These are phyloP conservation scores for Datnioides undecimradiatus DNA, from an alignment of 2,113 vertebrate species.

Conservation along the genomic window DNA sequence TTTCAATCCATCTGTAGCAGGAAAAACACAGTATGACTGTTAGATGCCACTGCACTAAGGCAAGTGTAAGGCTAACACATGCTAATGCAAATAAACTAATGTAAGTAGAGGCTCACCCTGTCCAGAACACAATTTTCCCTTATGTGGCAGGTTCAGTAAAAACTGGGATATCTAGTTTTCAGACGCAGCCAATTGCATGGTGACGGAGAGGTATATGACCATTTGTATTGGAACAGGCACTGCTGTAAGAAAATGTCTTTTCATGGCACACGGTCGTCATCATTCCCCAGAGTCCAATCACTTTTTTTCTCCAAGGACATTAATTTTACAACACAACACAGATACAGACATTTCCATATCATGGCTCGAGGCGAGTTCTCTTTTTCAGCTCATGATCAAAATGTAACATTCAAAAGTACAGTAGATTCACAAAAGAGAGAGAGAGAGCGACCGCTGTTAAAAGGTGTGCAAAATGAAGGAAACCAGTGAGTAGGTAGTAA, in stretches of 20 bases:
- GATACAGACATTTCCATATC: conserved; percentile 28
- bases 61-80: not conserved
- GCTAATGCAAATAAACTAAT: not conserved
- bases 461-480: conserved; percentile 29
- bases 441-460: too few relatives aligned
- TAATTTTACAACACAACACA: conserved; percentile 49
- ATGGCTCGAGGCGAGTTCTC: conserved; percentile 9
- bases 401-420: conserved; percentile 49
- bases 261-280: conserved; percentile 5
- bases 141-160: not conserved
- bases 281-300: too few relatives aligned
- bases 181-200: conserved; percentile 21
- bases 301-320: conserved; percentile 1
- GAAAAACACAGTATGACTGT: too few relatives aligned
- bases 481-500: not conserved
- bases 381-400: conserved; percentile 29
- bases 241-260: conserved; percentile 9
- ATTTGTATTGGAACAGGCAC: conserved; percentile 39
- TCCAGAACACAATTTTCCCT: too few relatives aligned
- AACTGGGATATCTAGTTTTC: conserved; percentile 27
- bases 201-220: not conserved
- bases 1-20: too few relatives aligned
- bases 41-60: not conserved
- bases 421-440: conserved; percentile 33
- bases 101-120: not conserved